These are phyloP conservation scores for Heliothis subflexa DNA, from an alignment of 1,140 invertebrate species.

Conservation along the genomic window DNA sequence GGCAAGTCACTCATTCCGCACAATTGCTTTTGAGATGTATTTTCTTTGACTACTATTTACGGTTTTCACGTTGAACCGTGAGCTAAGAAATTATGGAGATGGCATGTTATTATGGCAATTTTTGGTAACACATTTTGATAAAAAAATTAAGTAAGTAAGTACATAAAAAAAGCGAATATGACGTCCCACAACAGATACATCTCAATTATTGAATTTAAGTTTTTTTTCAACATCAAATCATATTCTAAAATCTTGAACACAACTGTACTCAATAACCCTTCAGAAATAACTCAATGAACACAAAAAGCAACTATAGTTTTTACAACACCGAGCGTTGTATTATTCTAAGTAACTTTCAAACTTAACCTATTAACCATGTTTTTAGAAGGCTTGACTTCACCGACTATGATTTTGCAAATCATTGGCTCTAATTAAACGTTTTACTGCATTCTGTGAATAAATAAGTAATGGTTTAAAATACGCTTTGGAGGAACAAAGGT, in stretches of 20 bases:
- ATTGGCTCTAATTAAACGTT: slow-evolving; percentile 70
- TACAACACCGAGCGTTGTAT: slow-evolving; percentile 53
- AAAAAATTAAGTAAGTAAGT: not conserved
- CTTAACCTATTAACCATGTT: slow-evolving; percentile 72
- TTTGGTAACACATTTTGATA: not conserved
- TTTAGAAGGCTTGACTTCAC: slow-evolving; percentile 50
- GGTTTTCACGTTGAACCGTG: slow-evolving; percentile 3
- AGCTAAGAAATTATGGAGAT: not conserved
- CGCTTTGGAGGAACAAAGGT: slow-evolving; percentile 22
- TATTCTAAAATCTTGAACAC: no score
- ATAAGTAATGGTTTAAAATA: slow-evolving; percentile 28
- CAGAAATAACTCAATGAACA: not conserved
- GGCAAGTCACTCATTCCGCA: slow-evolving; percentile 60
- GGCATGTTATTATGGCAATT: not conserved
- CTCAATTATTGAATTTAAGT: no score
- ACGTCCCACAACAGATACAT: no score
- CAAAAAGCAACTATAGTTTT: not conserved
- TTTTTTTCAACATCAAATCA: no score
- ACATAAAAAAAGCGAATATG: not conserved
- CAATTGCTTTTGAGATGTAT: slow-evolving; percentile 56
- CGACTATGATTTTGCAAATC: slow-evolving; percentile 66
- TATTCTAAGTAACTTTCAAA: slow-evolving; percentile 47
- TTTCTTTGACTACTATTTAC: slow-evolving; percentile 37
- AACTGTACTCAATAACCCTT: no score
- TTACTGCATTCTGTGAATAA: slow-evolving; percentile 37